Base-by-base conservation (phyloP, 2,888 invertebrate genomes). In the Leptopilina drosophilae region DNA sequence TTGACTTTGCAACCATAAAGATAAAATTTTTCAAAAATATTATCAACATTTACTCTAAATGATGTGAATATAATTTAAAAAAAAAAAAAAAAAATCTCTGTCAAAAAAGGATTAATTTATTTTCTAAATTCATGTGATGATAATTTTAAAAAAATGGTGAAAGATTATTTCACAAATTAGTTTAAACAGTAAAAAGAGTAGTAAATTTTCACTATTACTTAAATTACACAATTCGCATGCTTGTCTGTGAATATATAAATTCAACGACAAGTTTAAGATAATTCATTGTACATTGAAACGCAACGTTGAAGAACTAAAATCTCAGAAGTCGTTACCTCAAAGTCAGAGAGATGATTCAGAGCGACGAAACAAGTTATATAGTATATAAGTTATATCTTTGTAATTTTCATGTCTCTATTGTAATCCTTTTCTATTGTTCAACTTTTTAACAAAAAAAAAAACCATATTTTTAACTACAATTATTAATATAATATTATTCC, bases 231-330 rank as follows among this genome's bases (percentile, higher is more conserved):
- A 15, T 20, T 62, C 62, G 15, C 20, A 9, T 15, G 62, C 62
- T 62, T 62, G 6, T 15, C 20, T 20, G 1, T 8, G 20, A 20
- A 62, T 20, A 62, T 20, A 62, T 62, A 8, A 62, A 62, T 62
- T 62, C 20, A 62, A 8, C 20, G 20, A 62, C 20, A 62, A 15
- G 62, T 62, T 62, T 20, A 62, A 20, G 62, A 20, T 62, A 20
- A 62, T 62, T 62, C 62, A 20, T 20, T 62, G n/a, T 62, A 62
- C 62, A 62, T 62, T 62, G 6, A 62, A 62, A 62, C 15, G 62
- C 62, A 62, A 62, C 62, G 62, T 20, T 62, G 59, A 62, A 62
- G 62, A 62, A 62, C 62, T 62, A 62, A 62, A 62, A 20, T 62
- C 62, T 62, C 62, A 62, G 15, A 20, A 62, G 62, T 62, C 62